Evolutionary conservation across 2,888 invertebrate genomes (phyloP), one percentile per base, ranked within the genome.

Genomic region (Blastobasis adustella): DNA sequence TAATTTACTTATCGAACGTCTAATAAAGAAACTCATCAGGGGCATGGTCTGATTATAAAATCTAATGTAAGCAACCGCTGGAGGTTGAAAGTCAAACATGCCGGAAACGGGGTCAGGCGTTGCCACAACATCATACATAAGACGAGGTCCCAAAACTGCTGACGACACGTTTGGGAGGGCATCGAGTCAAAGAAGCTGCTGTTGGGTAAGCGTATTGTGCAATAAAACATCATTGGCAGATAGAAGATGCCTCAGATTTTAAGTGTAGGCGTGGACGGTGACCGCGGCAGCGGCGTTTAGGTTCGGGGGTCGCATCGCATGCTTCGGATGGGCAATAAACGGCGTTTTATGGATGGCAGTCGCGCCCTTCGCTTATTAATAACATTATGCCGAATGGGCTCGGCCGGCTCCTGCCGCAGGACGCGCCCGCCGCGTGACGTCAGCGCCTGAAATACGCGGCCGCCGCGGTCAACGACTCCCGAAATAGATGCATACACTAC

Each of bases 381-480:
- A 75, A 73, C 71, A 73, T 76, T 71, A 75, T 67, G 68, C 64
- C 67, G 66, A 71, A 73, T 72, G 69, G 71, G 70, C 71, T 68
- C 69, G 66, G 61, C 68, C 59, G 56, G 62, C 68, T 62, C 71
- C 65, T 66, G 65, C 64, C 66, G 60, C 59, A 67, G 76, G 62
- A 72, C 77, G 38, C 41, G 10, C 9, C 47, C 43, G 37, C 36
- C 47, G 4, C 47, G 10, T n/a, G 44, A 36, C 36, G 23, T 45
- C 71, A 74, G 71, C 68, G 68, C 58, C 53, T 40, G 41, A 40
- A 40, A 40, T 40, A 8, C 41, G 81, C 81, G 81, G 76, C 77
- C 73, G 76, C 69, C 71, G 79, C 85, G 86, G 86, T 86, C 86
- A 83, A 78, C 85, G 86, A 86, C 86, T 85, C 84, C 85, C 86